phyloP scores from a whole-genome alignment of 2,113 vertebrate genomes.

The Phalacrocorax pelagicus region DNA sequence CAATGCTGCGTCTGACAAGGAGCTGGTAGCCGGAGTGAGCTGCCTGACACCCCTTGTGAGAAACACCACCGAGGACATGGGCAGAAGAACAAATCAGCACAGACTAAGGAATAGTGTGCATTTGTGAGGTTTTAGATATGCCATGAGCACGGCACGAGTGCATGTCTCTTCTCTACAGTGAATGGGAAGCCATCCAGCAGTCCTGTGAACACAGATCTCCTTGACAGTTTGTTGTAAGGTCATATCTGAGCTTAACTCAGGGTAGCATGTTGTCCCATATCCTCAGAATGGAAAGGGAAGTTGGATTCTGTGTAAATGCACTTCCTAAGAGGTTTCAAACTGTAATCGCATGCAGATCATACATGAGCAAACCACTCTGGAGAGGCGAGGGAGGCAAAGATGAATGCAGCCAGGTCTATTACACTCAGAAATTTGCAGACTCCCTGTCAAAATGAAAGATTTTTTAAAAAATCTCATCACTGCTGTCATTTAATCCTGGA shows the following conservation, averaged over 20 bases:
- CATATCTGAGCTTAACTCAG: not conserved
- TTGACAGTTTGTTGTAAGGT: not conserved
- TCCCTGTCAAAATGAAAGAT: not conserved
- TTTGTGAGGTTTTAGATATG: not conserved
- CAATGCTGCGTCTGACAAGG: not conserved
- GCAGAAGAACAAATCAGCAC: not conserved
- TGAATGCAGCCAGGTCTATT: not conserved
- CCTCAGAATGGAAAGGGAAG: not conserved
- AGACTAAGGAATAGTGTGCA: not conserved
- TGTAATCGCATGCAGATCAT: not conserved
- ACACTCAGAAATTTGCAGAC: not conserved
- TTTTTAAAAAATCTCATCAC: not conserved
- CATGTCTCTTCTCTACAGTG: not conserved
- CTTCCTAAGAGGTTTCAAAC: not conserved
- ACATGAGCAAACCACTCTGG: not conserved
- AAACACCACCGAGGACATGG: not conserved
- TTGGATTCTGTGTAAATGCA: not conserved
- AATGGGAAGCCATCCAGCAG: not conserved
- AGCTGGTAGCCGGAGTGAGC: not conserved
- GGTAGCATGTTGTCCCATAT: rapidly evolving
- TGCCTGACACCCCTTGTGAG: not conserved
- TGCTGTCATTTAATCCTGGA: not conserved
- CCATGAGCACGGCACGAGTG: not conserved
- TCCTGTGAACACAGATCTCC: rapidly evolving
- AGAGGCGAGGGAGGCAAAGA: not conserved